These are phyloP conservation scores for Hoplodrina ambigua DNA, from an alignment of 2,888 invertebrate genomes.

Conservation along the genomic window DNA sequence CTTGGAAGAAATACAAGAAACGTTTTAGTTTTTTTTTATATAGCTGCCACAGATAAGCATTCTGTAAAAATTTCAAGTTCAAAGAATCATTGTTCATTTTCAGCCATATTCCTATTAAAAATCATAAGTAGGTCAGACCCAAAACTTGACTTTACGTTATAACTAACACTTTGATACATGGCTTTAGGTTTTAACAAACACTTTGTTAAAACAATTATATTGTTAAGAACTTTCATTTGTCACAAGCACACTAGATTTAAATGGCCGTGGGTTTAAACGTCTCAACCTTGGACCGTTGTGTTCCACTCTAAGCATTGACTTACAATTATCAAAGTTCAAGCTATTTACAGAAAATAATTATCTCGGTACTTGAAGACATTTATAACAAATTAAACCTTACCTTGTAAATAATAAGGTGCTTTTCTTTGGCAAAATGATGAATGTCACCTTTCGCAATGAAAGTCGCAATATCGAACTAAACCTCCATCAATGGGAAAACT, in stretches of 20 bases:
- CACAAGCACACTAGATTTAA: neutral
- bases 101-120: too few relatives aligned
- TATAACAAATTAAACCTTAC: neutral
- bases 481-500: neutral
- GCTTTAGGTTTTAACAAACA: too few relatives aligned
- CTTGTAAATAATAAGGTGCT: neutral
- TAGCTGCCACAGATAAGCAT: too few relatives aligned
- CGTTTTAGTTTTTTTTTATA: too few relatives aligned
- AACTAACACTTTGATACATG: neutral
- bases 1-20: too few relatives aligned
- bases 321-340: neutral
- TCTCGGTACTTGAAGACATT: neutral
- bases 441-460: neutral
- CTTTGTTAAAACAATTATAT: neutral
- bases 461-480: neutral
- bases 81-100: too few relatives aligned
- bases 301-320: constrained; percentile 4
- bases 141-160: neutral
- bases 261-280: constrained; percentile 1
- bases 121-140: too few relatives aligned
- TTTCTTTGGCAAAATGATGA: neutral
- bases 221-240: neutral
- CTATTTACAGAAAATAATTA: constrained; percentile 11
- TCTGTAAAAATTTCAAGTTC: too few relatives aligned
- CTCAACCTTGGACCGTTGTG: constrained; percentile 15